Percentiles rank a stretch among this genome's conserved stretches.
Conservation (phyloP, 2,113 vertebrate genomes). For the Callionymus lyra region DNA sequence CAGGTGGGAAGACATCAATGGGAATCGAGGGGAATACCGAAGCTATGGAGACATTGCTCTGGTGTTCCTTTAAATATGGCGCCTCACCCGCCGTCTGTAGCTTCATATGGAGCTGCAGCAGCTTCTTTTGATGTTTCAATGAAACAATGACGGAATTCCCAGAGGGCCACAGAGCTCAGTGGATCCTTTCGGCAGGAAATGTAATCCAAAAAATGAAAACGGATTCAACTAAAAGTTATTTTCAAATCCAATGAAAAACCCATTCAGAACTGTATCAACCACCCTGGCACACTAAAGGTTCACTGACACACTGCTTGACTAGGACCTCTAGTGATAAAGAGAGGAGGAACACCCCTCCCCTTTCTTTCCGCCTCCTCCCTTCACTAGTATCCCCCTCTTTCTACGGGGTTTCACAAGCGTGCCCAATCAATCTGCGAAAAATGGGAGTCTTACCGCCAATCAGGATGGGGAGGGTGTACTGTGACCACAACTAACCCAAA, state of each 20-base stretch:
- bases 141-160: conserved; percentile 42
- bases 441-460: conserved; percentile 39
- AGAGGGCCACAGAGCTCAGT: conserved; percentile 33
- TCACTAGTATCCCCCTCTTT: conserved; percentile 2
- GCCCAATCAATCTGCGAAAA: conserved; percentile 54
- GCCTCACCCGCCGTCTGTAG: conserved; percentile 15
- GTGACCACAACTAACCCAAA: conserved; percentile 22
- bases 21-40: not conserved
- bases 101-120: conserved; percentile 22
- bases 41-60: conserved; percentile 10
- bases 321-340: conserved; percentile 19
- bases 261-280: not conserved
- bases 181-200: not conserved
- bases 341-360: conserved; percentile 35
- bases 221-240: conserved; percentile 11
- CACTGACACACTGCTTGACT: conserved; percentile 30
- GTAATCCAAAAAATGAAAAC: conserved; percentile 1
- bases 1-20: conserved; percentile 3
- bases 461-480: conserved; percentile 14
- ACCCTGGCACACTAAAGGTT: conserved; percentile 2
- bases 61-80: conserved; percentile 24
- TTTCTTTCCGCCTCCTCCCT: conserved; percentile 6
- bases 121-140: conserved; percentile 39
- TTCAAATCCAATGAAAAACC: conserved; percentile 2
- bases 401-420: conserved; percentile 38